Conservation (phyloP, 2,113 vertebrate genomes). For the Damaliscus lunatus region DNA sequence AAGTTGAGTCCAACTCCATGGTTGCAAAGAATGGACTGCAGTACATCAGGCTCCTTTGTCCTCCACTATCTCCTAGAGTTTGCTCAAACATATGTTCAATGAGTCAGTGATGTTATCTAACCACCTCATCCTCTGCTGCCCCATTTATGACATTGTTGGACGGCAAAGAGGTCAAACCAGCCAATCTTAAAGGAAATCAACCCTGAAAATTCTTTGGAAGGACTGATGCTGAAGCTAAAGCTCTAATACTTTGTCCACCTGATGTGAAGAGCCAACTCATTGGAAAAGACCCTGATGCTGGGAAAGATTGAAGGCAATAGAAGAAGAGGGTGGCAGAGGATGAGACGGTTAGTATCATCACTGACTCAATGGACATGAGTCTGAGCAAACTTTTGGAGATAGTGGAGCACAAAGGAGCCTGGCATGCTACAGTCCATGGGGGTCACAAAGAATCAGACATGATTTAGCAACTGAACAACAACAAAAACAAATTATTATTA, state of each 20-base stretch:
- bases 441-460: background rate
- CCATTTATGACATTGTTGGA: background rate
- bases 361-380: background rate
- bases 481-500: background rate
- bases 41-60: background rate
- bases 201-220: background rate
- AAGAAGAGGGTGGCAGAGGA: background rate
- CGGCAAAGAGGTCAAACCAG: background rate
- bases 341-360: background rate
- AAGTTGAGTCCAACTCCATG: background rate
- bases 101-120: background rate
- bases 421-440: background rate
- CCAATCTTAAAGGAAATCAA: background rate
- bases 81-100: background rate
- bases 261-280: background rate
- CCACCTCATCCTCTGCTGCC: background rate
- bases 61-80: background rate
- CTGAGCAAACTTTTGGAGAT: background rate
- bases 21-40: background rate
- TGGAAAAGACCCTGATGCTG: background rate
- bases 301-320: background rate
- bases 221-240: background rate
- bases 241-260: background rate
- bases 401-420: background rate
- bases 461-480: background rate